These are phyloP conservation scores for Arion vulgaris DNA, from an alignment of 1,140 invertebrate genomes.

Conservation along the genomic window DNA sequence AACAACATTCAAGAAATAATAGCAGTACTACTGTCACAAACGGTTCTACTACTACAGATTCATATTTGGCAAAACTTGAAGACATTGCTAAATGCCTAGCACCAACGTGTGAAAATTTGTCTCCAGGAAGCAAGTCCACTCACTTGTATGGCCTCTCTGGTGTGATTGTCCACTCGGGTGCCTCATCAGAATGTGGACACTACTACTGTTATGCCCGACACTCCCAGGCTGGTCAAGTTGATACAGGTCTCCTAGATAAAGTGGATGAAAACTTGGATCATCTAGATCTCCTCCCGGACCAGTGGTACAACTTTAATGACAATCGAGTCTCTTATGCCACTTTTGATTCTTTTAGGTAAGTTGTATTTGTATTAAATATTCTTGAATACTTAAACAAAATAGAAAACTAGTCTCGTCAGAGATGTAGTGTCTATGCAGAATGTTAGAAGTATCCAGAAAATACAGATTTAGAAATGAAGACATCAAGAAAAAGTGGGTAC, in stretches of 20 bases:
- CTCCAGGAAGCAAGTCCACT: not conserved
- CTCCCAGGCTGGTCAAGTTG: slow-evolving; percentile 53
- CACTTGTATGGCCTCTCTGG: slow-evolving; percentile 81
- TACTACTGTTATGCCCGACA: slow-evolving; percentile 87
- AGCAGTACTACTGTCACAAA: not conserved
- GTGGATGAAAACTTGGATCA: slow-evolving; percentile 23
- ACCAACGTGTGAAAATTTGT: not conserved
- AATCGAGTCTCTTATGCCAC: slow-evolving; percentile 79
- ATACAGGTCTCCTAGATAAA: slow-evolving; percentile 44
- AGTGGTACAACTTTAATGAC: slow-evolving; percentile 89
- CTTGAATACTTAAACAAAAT: no score
- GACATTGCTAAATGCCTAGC: not conserved
- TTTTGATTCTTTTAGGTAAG: slow-evolving; percentile 75
- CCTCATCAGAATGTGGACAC: slow-evolving; percentile 86
- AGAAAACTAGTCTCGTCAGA: no score
- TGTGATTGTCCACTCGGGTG: slow-evolving; percentile 87
- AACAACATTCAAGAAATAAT: not conserved
- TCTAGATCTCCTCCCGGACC: slow-evolving; percentile 69
- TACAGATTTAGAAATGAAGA: no score
- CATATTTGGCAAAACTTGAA: slow-evolving; percentile 2
- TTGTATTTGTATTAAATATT: not conserved
- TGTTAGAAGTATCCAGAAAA: no score
- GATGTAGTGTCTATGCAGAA: no score
- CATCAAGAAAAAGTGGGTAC: no score
- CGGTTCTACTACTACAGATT: not conserved